Base-by-base conservation (phyloP, 2,113 vertebrate genomes). In the Leucosticte australis region DNA sequence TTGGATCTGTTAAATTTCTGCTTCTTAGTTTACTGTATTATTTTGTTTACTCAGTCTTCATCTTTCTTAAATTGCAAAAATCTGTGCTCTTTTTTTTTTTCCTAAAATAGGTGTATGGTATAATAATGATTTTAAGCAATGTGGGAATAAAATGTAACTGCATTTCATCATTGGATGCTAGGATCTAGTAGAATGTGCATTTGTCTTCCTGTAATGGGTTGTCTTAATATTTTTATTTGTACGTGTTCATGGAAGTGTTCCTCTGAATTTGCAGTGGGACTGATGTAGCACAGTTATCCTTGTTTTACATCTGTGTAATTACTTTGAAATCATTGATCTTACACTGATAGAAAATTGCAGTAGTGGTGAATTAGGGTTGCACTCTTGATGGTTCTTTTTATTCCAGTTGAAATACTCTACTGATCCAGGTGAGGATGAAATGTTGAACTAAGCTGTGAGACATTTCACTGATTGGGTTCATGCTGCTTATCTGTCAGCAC, bases 261-360 rank as follows among this genome's bases (percentile, higher is more conserved):
- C 73, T 84, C 49, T 89, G 76, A 81, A 93, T 92, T 96, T 96
- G 68, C 44, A 24, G 49, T 57, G 69, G 68, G 80, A 44, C 80
- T 79, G 88, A 89, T 84, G 88, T 90, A 78, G 80, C 64, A 37
- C 52, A 69, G 83, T 64, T 88, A 56, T 27, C 39, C 57, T 69
- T 94, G 90, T 63, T 87, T 92, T 93, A 89, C 85, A 71, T 93
- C 73, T 93, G n/a, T 90, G 90, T 84, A 93, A 93, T 93, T 94
- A 83, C 64, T 93, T 92, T 56, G 53, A 93, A 95, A 81, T 92
- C 68, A 73, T 17, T 77, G 76, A 90, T 87, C 80, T 94, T 92
- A 47, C 0, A 23, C 85, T 2, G 31, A 78, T 69, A 56, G 56
- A 59, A 88, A 96, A 92, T 83, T 90, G 83, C 76, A 78, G 47